Base-by-base conservation (phyloP, 2,888 invertebrate genomes). In the Harpalus rubripes region DNA sequence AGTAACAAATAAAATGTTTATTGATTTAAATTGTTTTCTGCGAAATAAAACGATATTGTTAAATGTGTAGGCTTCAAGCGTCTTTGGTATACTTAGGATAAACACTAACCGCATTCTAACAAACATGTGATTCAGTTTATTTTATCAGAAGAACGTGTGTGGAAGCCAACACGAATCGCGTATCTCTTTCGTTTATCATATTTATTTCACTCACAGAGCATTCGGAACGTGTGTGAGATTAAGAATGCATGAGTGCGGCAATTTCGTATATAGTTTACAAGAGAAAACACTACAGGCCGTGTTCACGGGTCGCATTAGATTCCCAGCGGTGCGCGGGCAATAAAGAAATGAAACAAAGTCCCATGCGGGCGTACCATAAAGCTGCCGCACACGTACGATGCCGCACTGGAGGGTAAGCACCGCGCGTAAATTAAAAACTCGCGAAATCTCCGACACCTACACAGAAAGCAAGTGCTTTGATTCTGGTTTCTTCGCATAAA, bases 291-390 rank as follows among this genome's bases (percentile, higher is more conserved):
- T 83, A 41, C 32, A 76, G 22, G 16, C 52, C 16, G 59, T 83
- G 58, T 74, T 74, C 39, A 74, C 44, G 74, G 72, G 39, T 59
- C 74, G 74, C 83, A 83, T 83, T 83, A 83, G 83, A 83, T 83
- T 59, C 74, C 72, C 72, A 72, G 72, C 72, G 44, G 82, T 72
- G 72, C 82, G 32, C 72, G 68, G 15, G 76, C 76, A 83, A 83
- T 83, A 83, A 83, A 83, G 83, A 83, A 83, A 74, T 83, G 83
- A 83, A 83, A 83, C 83, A 32, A 58, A 83, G 61, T 83, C 74
- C 72, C 72, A 39, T 32, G 72, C 72, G 58, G 82, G 74, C 58
- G 41, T 15, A 74, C 83, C 44, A 83, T 83, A 83, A 83, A 81
- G 65, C 65, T 61, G 63, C 52, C 18, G 41, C 22, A 81, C 81